Conservation (phyloP, 2,113 vertebrate genomes). For the Mobula hypostoma region DNA sequence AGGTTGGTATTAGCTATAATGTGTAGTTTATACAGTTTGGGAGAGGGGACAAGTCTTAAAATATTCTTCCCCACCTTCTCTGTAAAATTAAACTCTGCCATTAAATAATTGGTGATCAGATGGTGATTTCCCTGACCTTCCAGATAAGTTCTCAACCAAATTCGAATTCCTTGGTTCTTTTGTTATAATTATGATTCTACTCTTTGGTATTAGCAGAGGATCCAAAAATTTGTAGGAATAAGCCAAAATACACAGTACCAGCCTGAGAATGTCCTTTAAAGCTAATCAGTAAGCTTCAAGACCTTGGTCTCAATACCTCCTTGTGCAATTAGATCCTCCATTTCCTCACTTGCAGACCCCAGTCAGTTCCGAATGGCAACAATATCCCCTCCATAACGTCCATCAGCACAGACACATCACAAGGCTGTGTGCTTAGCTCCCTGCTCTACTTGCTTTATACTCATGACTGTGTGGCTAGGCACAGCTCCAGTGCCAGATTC, state of each 20-base stretch:
- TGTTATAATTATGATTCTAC: not conserved
- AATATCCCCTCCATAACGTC: too few species aligned
- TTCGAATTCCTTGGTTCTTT: not conserved
- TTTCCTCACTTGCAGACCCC: too few species aligned
- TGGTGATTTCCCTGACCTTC: not conserved
- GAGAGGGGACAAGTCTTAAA: not conserved
- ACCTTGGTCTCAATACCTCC: too few species aligned
- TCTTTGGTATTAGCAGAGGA: not conserved
- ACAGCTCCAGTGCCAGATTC: too few species aligned
- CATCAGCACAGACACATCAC: too few species aligned
- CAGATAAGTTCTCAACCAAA: not conserved
- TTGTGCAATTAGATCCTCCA: too few species aligned
- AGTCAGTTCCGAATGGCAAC: too few species aligned
- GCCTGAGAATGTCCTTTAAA: not conserved
- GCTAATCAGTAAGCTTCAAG: not conserved
- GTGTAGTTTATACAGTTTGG: not conserved
- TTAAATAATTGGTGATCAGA: not conserved
- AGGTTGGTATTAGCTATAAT: not conserved
- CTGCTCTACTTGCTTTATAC: too few species aligned
- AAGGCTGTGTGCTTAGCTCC: too few species aligned
- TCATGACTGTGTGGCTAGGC: too few species aligned
- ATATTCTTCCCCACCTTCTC: not conserved
- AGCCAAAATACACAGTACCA: not conserved
- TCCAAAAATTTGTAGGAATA: not conserved
- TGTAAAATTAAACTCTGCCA: not conserved